Base-by-base conservation (phyloP, 2,888 invertebrate species). In the Neoitamus cyanurus region DNA sequence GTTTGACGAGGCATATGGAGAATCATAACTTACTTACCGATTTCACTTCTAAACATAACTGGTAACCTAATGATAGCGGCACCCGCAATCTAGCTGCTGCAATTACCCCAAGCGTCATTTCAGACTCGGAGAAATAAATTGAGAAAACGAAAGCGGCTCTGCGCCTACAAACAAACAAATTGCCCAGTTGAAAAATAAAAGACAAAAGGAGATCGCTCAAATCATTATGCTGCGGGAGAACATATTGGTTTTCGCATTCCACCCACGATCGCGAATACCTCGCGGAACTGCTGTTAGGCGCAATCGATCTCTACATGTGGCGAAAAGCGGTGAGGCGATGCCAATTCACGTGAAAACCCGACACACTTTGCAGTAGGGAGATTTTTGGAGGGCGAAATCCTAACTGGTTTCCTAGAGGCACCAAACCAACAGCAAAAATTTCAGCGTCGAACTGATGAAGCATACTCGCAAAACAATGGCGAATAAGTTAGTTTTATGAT, bases 181-280 rank as follows among this genome's bases (percentile, higher is more conserved):
- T 11, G 42, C 28, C 25, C 28, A 37, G 25, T 37, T 42, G 42
- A 20, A 75, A 73, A 73, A 75, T 42, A 75, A 42, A 75, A 37
- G 42, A 42, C 42, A 42, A 75, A 46, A 37, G 42, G 75, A 75
- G 42, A 75, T 42, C 58, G 58, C 75, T 75, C 42, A 75, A 34
- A 75, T 42, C 75, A 42, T 75, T 75, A 75, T 75, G 75, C 42
- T 42, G 30, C 13, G 9, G n/a, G 25, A 42, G 42, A 75, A 42
- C 75, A 15, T 37, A 37, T 13, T 37, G 20, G 11, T 28, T 20
- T 75, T 75, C 13, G 42, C 1, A 75, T 75, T 75, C 75, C 75
- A 75, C 75, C 75, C 75, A 75, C 75, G 75, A 42, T 42, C 75
- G 25, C 75, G 42, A 75, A 25, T 25, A 28, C 46, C 72, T 75